phyloP scores from a whole-genome alignment of 2,888 invertebrate genomes.

The Chouioia cunea region DNA sequence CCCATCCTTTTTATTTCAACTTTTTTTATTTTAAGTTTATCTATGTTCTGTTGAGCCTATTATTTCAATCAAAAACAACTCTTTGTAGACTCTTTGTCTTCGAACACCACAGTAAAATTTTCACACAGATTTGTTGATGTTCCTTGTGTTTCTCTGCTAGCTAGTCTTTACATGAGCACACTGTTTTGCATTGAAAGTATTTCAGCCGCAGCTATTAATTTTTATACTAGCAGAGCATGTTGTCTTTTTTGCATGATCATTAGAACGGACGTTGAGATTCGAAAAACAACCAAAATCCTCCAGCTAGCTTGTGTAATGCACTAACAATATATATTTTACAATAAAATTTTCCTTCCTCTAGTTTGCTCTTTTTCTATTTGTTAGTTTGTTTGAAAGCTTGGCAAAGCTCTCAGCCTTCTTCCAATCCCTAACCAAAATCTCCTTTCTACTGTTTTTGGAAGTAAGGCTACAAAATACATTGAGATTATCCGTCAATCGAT shows the following conservation, averaged over 20 bases:
- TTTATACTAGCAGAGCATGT: conserved; percentile 63
- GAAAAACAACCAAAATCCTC: conserved; percentile 45
- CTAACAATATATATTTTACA: conserved; percentile 59
- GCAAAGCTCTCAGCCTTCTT: conserved; percentile 21
- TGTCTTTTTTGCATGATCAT: conserved; percentile 60
- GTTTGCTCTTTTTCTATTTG: conserved; percentile 44
- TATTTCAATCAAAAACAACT: conserved; percentile 13
- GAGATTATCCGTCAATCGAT: conserved; percentile 46
- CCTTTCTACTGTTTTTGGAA: conserved; percentile 22
- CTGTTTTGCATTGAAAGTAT: conserved; percentile 36
- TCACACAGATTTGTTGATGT: conserved; percentile 12
- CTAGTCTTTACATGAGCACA: conserved; percentile 22
- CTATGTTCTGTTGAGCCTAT: conserved; percentile 14
- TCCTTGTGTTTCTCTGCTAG: conserved; percentile 27
- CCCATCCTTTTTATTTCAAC: too few species aligned
- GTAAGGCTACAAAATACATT: conserved; percentile 30
- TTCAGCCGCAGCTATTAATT: conserved; percentile 54
- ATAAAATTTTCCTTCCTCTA: conserved; percentile 47
- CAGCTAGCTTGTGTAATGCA: conserved; percentile 65
- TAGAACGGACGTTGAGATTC: conserved; percentile 56
- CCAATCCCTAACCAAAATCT: conserved; percentile 27
- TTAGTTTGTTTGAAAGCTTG: conserved; percentile 22
- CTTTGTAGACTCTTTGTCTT: conserved; percentile 32
- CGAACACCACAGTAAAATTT: conserved; percentile 32
- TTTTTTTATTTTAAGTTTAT: conserved; percentile 28